Base-by-base conservation (phyloP, 2,113 vertebrate species). In the Caloenas nicobarica region DNA sequence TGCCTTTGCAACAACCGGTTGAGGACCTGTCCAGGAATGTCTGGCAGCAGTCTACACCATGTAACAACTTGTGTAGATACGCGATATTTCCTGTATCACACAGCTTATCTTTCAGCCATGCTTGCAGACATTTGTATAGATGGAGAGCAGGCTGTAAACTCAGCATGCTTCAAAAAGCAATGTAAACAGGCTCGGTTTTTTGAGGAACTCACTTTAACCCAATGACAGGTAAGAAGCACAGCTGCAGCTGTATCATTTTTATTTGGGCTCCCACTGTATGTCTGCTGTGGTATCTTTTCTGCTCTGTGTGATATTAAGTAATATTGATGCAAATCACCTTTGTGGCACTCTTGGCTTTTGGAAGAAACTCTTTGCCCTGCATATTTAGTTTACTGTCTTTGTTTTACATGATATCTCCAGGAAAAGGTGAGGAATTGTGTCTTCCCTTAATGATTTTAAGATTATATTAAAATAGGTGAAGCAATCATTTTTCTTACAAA, bases 21-120 rank as follows among this genome's bases (percentile, higher is more conserved):
- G 31, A 88, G 7, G 11, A 13, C 34, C 18, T 73, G 26, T 46
- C 25, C 48, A 64, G 34, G 31, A 89, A 81, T 0, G 0, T 16
- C 0, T 3, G 33, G 21, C 1, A 6, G 28, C 21, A 31, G 16
- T 51, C 61, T 70, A 25, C 12, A 36, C 5, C 7, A 84, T 25
- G 24, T 81, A 81, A 84, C 9, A 93, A 26, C 48, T 82, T 69
- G 22, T 4, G 2, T 25, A 16, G 44, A 65, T 21, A 22, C 11
- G 34, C 3, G 2, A 2, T 89, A 72, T 34, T 51, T 86, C 28
- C 77, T 74, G 2, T 31, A 58, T 15, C 11, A 10, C 48, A 65
- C 21, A 80, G 22, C 16, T 69, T 64, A 51, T 31, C 68, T 76
- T 61, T 62, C 51, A 95, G 46, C 58, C 36, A 40, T 40, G 51